These are phyloP conservation scores for Dromococcyx pavoninus DNA, from an alignment of 2,797 vertebrate species.

Conservation along the genomic window DNA sequence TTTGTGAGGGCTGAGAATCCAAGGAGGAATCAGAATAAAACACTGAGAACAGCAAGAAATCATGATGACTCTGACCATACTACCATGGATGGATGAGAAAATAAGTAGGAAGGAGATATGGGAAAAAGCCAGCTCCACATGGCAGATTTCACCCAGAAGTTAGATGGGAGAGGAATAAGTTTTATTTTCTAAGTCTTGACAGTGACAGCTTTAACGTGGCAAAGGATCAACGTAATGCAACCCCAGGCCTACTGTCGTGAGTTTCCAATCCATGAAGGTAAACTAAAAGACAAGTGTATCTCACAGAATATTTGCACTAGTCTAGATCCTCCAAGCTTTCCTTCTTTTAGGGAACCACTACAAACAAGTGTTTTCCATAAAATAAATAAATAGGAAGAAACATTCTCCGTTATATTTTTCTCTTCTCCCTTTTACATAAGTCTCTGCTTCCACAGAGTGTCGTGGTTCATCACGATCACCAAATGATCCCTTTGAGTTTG, in stretches of 20 bases:
- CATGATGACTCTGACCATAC: neutral
- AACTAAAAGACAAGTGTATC: neutral
- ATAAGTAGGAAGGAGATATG: neutral
- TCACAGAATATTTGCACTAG: neutral
- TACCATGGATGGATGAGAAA: neutral
- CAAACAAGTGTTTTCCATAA: neutral
- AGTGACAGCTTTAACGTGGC: neutral
- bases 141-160: neutral
- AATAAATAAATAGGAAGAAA: neutral
- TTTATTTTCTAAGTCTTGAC: neutral
- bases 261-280: neutral
- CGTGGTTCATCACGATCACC: fast-evolving
- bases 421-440: neutral
- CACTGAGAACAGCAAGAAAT: neutral
- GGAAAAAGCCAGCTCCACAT: neutral
- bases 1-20: neutral
- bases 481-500: neutral
- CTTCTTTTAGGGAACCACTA: neutral
- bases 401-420: fast-evolving
- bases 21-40: neutral
- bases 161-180: neutral
- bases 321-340: neutral
- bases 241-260: neutral
- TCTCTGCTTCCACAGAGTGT: neutral
- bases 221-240: neutral